Evolutionary conservation across 2,888 invertebrate species (phyloP).

Genomic region (Erebia palarica): DNA sequence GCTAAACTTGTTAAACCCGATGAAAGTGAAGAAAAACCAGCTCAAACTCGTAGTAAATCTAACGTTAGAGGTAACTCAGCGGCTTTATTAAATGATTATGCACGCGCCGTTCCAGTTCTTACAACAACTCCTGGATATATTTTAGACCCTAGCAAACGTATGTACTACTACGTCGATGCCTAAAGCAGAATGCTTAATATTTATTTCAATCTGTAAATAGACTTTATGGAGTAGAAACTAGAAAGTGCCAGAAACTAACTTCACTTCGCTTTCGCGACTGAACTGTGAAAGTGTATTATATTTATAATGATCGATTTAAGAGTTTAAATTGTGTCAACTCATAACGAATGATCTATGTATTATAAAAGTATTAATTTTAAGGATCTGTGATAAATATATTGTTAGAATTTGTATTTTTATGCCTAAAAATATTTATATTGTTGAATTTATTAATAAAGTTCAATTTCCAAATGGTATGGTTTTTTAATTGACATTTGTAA

Average conservation of each 20-base stretch:
- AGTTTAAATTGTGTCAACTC: conserved; percentile 27
- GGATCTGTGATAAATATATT: conserved; percentile 67
- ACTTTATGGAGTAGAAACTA: conserved; percentile 49
- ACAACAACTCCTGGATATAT: conserved; percentile 70
- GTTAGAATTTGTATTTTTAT: conserved; percentile 36
- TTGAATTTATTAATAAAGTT: conserved; percentile 34
- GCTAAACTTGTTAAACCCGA: conserved; percentile 56
- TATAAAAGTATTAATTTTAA: conserved; percentile 44
- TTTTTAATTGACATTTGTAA: not conserved
- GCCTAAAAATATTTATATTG: conserved; percentile 36
- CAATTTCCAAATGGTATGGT: not conserved
- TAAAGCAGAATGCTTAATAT: conserved; percentile 37
- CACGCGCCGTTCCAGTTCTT: conserved; percentile 1
- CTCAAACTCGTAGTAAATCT: conserved; percentile 40
- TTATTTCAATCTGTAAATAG: conserved; percentile 40
- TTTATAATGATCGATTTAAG: conserved; percentile 35
- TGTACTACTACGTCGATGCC: conserved; percentile 76
- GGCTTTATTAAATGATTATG: conserved; percentile 27
- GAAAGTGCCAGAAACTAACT: conserved; percentile 61
- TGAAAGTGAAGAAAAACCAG: conserved; percentile 36
- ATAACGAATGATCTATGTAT: conserved; percentile 15
- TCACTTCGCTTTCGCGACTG: conserved; percentile 29
- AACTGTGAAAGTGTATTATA: conserved; percentile 38
- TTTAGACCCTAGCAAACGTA: conserved; percentile 76
- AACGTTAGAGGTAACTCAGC: conserved; percentile 53